These are phyloP conservation scores for Otus scops DNA, from an alignment of 2,797 vertebrate genomes.

Conservation along the genomic window DNA sequence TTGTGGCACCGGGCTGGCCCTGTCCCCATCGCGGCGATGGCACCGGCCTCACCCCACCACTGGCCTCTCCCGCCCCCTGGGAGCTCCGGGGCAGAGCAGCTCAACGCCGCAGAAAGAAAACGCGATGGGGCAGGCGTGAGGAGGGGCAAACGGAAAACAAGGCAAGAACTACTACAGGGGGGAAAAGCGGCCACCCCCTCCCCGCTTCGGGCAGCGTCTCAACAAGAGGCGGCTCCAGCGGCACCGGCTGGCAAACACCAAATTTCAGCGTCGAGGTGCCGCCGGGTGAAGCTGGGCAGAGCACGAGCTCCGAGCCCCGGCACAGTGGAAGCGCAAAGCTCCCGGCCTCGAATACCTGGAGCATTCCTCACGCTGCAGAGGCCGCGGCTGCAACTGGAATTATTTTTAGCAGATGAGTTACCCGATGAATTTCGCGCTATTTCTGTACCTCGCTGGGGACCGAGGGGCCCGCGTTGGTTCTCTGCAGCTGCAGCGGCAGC, in stretches of 20 bases:
- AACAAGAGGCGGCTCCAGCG: neutral
- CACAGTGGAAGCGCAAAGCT: fast-evolving
- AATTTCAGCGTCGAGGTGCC: neutral
- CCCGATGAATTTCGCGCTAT: neutral
- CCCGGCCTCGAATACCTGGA: fast-evolving
- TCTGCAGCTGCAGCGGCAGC: neutral
- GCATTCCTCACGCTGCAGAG: neutral
- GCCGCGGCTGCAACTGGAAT: fast-evolving
- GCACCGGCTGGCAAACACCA: neutral
- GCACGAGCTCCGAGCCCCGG: neutral
- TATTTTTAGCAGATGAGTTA: neutral
- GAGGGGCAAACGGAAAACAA: fast-evolving
- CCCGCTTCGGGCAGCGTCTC: neutral
- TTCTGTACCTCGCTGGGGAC: neutral
- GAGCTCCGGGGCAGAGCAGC: neutral
- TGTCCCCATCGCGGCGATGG: fast-evolving
- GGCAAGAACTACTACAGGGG: too few relatives aligned
- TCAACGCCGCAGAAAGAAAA: fast-evolving
- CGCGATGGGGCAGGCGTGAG: fast-evolving
- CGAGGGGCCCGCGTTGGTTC: neutral
- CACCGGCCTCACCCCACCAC: fast-evolving
- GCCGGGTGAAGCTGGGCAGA: fast-evolving
- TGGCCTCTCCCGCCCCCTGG: neutral
- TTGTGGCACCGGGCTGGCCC: fast-evolving
- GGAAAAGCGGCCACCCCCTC: neutral